A percentile compares a stretch with the other conserved stretches of the same genome.
Conservation (phyloP, 2,888 invertebrate genomes). For the Lasioglossum calceatum region DNA sequence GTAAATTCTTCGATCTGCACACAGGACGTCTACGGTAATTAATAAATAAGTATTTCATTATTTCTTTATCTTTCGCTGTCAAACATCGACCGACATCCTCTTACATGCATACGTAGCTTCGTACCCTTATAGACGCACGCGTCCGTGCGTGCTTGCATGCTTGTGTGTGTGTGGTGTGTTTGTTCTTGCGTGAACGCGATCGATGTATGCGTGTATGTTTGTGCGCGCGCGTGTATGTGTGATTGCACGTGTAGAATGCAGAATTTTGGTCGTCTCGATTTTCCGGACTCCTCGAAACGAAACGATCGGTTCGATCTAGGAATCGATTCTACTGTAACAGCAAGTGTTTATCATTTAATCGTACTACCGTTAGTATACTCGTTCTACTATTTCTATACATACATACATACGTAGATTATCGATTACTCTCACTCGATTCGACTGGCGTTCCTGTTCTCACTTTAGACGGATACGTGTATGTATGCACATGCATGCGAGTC, state of each 20-base stretch:
- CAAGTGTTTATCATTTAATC: not conserved
- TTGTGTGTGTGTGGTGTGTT: not conserved
- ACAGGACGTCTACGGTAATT: constrained; percentile 68
- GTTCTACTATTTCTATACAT: constrained; percentile 4
- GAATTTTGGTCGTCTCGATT: not conserved
- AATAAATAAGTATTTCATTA: constrained; percentile 69
- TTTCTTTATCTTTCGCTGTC: constrained; percentile 73
- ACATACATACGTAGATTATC: not conserved
- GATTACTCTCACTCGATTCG: constrained; percentile 1
- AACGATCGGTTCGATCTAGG: constrained; percentile 3
- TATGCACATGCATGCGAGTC: not conserved
- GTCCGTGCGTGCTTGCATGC: constrained; percentile 26
- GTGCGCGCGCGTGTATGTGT: not conserved
- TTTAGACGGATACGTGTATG: not conserved
- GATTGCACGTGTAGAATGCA: not conserved
- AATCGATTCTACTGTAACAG: not conserved
- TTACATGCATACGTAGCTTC: constrained; percentile 66
- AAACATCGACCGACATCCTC: constrained; percentile 78
- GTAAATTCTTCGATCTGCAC: constrained; percentile 68
- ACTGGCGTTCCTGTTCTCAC: not conserved
- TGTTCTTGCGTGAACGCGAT: not conserved
- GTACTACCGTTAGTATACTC: not conserved
- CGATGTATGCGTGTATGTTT: not conserved
- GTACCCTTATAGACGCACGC: constrained; percentile 51
- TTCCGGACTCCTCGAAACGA: not conserved